Conservation (phyloP, 1,140 invertebrate genomes). For the Leptinotarsa lineolata region DNA sequence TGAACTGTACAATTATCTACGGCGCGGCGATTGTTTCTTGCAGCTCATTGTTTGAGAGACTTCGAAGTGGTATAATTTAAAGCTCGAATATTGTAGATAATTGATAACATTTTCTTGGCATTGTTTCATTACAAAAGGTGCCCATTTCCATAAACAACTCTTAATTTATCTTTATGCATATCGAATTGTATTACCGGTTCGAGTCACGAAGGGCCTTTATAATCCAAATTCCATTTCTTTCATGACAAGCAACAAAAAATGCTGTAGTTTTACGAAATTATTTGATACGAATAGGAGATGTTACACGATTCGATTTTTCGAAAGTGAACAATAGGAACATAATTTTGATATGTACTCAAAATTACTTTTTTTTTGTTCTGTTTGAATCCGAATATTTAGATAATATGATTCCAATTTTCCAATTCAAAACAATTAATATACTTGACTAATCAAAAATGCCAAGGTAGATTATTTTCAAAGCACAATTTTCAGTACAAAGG, state of each 20-base stretch:
- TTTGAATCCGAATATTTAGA: too few species aligned
- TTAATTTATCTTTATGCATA: not conserved
- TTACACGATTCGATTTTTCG: not conserved
- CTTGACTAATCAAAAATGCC: too few species aligned
- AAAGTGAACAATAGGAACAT: not conserved
- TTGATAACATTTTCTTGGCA: not conserved
- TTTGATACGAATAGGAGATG: not conserved
- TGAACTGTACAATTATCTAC: too few species aligned
- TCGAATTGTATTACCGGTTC: not conserved
- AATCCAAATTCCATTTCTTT: not conserved
- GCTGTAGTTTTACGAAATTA: not conserved
- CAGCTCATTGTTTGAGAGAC: not conserved
- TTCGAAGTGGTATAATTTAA: not conserved
- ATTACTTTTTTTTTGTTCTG: too few species aligned
- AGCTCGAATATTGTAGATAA: not conserved
- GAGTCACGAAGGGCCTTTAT: not conserved
- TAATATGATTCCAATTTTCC: too few species aligned
- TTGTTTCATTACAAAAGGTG: not conserved
- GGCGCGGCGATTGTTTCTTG: not conserved
- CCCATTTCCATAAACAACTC: slow-evolving; percentile 3
- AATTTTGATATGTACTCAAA: too few species aligned
- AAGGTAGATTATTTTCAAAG: too few species aligned
- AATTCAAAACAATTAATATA: too few species aligned
- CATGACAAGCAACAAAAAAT: not conserved
- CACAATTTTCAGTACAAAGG: too few species aligned